A percentile compares a stretch with the other conserved stretches of the same genome.
Evolutionary conservation across 2,888 invertebrate genomes (phyloP).

Genomic region (Pristionchus entomophagus): DNA sequence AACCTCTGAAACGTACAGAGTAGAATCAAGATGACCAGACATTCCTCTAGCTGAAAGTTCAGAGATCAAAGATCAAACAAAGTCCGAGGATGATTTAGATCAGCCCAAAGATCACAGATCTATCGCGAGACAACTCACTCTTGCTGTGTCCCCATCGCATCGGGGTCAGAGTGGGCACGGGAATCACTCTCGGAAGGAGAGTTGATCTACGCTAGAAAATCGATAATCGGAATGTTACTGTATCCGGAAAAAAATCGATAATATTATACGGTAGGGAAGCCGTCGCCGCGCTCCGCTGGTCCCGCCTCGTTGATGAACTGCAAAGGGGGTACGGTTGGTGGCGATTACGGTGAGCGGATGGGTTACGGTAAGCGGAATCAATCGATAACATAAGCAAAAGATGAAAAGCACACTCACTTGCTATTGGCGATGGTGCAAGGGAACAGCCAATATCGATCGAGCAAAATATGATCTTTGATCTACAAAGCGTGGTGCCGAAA

Average conservation of each 20-base stretch:
- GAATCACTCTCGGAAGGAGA: conserved; percentile 33
- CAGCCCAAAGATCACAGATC: neutral
- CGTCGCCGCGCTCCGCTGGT: neutral
- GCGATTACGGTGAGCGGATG: neutral
- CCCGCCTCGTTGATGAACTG: conserved; percentile 44
- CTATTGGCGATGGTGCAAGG: neutral
- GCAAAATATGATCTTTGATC: neutral
- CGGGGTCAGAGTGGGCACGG: conserved; percentile 31
- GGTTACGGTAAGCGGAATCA: neutral
- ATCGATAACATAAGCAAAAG: neutral
- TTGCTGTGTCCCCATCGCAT: neutral
- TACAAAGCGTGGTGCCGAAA: neutral
- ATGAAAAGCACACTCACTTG: conserved; percentile 2
- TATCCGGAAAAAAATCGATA: neutral
- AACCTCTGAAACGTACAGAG: conserved; percentile 48
- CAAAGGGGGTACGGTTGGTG: neutral
- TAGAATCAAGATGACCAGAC: neutral
- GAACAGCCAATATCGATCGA: neutral
- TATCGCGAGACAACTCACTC: neutral
- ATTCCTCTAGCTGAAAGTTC: neutral
- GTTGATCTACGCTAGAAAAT: conserved; percentile 22
- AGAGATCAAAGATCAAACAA: neutral
- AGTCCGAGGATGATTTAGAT: no score
- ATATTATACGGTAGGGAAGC: neutral
- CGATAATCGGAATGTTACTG: neutral